These are phyloP conservation scores for Enteromius fasciolatus DNA, from an alignment of 2,797 vertebrate species.

Conservation along the genomic window DNA sequence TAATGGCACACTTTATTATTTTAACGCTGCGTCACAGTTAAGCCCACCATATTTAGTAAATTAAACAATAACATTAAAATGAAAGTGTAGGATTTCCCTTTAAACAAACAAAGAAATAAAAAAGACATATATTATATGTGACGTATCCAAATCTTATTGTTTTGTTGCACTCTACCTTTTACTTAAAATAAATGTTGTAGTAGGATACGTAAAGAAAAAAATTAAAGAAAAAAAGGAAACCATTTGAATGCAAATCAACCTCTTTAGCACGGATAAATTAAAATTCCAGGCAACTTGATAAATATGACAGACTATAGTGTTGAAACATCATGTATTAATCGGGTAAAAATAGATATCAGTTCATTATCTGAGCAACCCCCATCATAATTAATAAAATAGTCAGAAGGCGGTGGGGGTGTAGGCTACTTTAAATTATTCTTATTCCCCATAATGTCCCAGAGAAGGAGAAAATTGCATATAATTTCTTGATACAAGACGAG, in stretches of 20 bases:
- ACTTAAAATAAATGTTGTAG: not conserved
- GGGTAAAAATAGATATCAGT: slow-evolving; percentile 81
- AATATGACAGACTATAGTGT: slow-evolving; percentile 78
- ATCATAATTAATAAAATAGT: slow-evolving; percentile 73
- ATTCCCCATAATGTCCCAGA: slow-evolving; percentile 61
- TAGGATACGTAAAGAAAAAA: not conserved
- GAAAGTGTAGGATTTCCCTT: not conserved
- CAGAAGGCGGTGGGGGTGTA: slow-evolving; percentile 58
- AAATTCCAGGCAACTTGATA: slow-evolving; percentile 68
- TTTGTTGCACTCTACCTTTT: not conserved
- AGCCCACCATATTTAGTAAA: not conserved
- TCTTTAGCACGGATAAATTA: slow-evolving; percentile 73
- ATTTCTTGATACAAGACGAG: slow-evolving; percentile 51
- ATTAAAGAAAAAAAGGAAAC: not conserved
- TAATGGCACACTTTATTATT: not conserved
- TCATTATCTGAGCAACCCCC: slow-evolving; percentile 68
- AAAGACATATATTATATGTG: not conserved
- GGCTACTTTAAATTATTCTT: slow-evolving; percentile 65
- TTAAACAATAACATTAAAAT: not conserved
- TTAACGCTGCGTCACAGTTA: not conserved
- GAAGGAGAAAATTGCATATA: slow-evolving; percentile 57
- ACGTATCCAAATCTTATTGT: not conserved
- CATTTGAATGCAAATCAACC: slow-evolving; percentile 31
- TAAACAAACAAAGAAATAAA: not conserved
- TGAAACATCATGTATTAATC: slow-evolving; percentile 77